Base-by-base conservation (phyloP, 2,113 vertebrate species). In the Chaetorhynchus papuensis region DNA sequence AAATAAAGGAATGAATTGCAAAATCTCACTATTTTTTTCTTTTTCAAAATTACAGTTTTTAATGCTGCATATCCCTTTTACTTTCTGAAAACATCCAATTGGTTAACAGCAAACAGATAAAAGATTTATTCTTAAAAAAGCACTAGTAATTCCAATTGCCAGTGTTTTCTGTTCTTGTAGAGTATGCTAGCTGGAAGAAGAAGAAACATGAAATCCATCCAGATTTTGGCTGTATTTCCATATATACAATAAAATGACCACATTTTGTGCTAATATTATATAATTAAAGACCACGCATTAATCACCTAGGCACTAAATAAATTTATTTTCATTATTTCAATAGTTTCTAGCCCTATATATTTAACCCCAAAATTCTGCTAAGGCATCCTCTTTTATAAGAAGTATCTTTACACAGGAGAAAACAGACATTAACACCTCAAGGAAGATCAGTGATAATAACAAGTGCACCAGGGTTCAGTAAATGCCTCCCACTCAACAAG, bases 401-500 rank as follows among this genome's bases (percentile, higher is more conserved):
- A 82, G 9, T 8, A 47, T 18, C 42, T 70, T 93, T 41, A 64
- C 72, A 57, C 52, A 81, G 64, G 44, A 90, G 54, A 88, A 91
- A 92, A 47, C 23, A 96, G 75, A 47, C 39, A 72, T 83, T 90
- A 90, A 42, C 60, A 79, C 41, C 85, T 77, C 64, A 50, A 16
- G 65, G 63, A 92, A 79, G 90, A 82, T 77, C 94, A 71, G 88
- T 33, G 84, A 93, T 76, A 74, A 93, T 41, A 75, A 74, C 94
- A 76, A 92, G 77, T 31, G 68, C 74, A 70, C 50, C 57, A 82
- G 88, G 74, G 94, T 83, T 94, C 61, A 84, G 80, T 54, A 91
- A 85, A 94, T 94, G 79, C 76, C 95, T 97, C 93, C 90, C 89
- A 96, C 96, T 96, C 90, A 68, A 90, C 83, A 77, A 94, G 79